Evolutionary conservation across 2,888 invertebrate species (phyloP).

Genomic region (Eubasilissa splendida): DNA sequence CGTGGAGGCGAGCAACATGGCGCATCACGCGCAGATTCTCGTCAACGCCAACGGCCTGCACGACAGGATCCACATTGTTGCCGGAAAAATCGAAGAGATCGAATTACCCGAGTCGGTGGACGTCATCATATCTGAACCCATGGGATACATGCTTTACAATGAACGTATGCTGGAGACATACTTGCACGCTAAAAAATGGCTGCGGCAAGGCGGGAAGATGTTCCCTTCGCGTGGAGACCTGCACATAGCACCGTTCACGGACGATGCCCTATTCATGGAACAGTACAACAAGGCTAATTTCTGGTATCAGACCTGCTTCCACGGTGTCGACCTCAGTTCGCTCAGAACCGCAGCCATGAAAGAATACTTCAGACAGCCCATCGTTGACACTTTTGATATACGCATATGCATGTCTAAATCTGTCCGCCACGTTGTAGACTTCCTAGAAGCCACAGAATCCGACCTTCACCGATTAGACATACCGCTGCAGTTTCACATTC

Average conservation of each 20-base stretch:
- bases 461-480: slow-evolving; percentile 97
- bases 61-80: slow-evolving; percentile 91
- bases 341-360: slow-evolving; percentile 94
- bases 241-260: slow-evolving; percentile 97
- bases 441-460: slow-evolving; percentile 91
- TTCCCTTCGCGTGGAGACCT: slow-evolving; percentile 97
- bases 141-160: slow-evolving; percentile 99
- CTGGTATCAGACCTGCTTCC: slow-evolving; percentile 98
- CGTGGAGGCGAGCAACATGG: slow-evolving; percentile 99
- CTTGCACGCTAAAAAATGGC: slow-evolving; percentile 98
- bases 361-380: slow-evolving; percentile 98
- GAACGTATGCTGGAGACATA: slow-evolving; percentile 99
- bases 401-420: slow-evolving; percentile 97
- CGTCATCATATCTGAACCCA: slow-evolving; percentile 98
- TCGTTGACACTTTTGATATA: slow-evolving; percentile 98
- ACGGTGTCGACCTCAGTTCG: slow-evolving; percentile 95
- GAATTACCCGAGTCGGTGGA: slow-evolving; percentile 96
- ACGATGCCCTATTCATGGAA: slow-evolving; percentile 97
- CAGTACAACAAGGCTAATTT: slow-evolving; percentile 99
- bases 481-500: slow-evolving; percentile 92
- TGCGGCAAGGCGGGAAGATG: slow-evolving; percentile 95
- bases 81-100: slow-evolving; percentile 99
- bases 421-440: slow-evolving; percentile 93
- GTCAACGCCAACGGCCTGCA: slow-evolving; percentile 92
- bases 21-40: slow-evolving; percentile 92